Base-by-base conservation (phyloP, 2,797 vertebrate genomes). In the Typhlichthys subterraneus region DNA sequence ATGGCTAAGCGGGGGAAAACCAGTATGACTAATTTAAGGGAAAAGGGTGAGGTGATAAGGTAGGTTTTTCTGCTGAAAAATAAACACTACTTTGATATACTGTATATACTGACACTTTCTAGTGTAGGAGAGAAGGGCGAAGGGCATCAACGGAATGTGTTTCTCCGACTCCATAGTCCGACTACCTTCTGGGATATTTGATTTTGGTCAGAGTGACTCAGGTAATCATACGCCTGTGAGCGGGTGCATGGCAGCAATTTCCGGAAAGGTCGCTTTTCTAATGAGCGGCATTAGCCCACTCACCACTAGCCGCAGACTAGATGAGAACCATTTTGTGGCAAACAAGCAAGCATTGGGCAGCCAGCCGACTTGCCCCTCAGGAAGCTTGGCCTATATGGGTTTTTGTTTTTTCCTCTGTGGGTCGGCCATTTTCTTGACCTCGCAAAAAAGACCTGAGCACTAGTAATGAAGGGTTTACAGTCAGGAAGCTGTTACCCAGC, bases 201-300 rank as follows among this genome's bases (percentile, higher is more conserved):
- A 88, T 84, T 86, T 73, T 64, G 70, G 77, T 70, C 79, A 69
- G 77, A 76, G 77, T 78, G 75, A 80, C 79, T 62, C 75, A 67
- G 73, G 70, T 83, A 83, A 89, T 91, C 83, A 80, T 83, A 60
- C 31, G 75, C 75, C 61, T 75, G 78, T 56, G 73, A 70, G 77
- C 58, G 57, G 80, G 77, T 65, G 80, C 73, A 68, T 65, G 53
- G 50, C 12, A 19, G 73, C 83, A 83, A 85, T 88, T 87, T 91
- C 82, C 72, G 45, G 76, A 90, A 88, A 90, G 87, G 87, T 90
- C 79, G 87, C 80, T 71, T 70, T 73, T 72, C 81, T 90, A 88
- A 89, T 89, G 88, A 87, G 76, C 75, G 83, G 79, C 73, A 86
- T 87, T 79, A 83, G 73, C 84, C 75, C 74, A 66, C 79, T 85